Evolutionary conservation across 2,113 vertebrate species (phyloP).

Genomic region (Aix galericulata): DNA sequence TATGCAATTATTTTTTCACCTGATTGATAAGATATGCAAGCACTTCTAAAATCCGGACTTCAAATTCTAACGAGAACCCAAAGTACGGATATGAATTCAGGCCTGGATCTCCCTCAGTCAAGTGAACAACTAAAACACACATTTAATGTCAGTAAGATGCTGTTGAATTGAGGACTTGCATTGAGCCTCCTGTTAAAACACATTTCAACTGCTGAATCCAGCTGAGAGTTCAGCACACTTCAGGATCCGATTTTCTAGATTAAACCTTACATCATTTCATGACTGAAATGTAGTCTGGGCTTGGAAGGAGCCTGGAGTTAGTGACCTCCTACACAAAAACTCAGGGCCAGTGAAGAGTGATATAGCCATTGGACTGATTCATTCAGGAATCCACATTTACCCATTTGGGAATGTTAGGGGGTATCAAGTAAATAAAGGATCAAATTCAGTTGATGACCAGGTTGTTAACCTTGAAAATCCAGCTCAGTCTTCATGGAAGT

Average conservation of each 20-base stretch:
- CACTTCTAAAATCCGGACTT: neutral
- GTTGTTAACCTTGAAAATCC: neutral
- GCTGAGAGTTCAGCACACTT: neutral
- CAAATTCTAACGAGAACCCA: neutral
- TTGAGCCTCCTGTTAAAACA: neutral
- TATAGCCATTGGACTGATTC: neutral
- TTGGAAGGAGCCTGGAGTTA: neutral
- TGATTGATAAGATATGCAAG: neutral
- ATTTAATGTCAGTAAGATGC: neutral
- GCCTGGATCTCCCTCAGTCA: neutral
- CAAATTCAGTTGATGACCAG: neutral
- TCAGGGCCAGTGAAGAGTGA: neutral
- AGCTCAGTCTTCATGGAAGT: neutral
- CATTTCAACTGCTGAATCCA: neutral
- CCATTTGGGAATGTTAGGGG: neutral
- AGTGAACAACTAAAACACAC: neutral
- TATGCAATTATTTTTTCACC: neutral
- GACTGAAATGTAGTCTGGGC: neutral
- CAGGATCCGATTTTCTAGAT: neutral
- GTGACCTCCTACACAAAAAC: neutral
- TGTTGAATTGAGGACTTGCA: neutral
- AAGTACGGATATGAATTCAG: neutral
- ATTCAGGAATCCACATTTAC: neutral
- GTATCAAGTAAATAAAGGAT: neutral
- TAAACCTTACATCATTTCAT: neutral